Conservation (phyloP, 2,797 vertebrate genomes). For the Champsocephalus esox region DNA sequence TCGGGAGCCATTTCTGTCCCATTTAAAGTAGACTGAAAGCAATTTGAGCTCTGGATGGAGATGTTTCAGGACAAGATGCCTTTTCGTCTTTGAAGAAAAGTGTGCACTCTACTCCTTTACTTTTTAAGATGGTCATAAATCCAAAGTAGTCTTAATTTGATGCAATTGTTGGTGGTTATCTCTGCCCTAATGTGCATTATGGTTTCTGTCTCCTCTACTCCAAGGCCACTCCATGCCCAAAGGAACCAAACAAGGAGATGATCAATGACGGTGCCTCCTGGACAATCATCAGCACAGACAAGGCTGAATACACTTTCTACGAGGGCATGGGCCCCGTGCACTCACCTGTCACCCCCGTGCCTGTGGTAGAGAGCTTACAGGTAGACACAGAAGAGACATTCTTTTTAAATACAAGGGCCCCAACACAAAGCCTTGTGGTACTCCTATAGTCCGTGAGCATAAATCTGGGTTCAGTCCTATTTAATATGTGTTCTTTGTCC, state of each 20-base stretch:
- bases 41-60: not conserved
- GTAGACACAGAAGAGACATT: constrained; percentile 65
- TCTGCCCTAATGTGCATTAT: not conserved
- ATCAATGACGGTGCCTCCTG: constrained; percentile 99
- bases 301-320: constrained; percentile 99
- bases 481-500: not conserved
- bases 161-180: not conserved
- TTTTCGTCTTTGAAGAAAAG: no score
- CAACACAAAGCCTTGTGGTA: no score
- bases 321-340: constrained; percentile 99
- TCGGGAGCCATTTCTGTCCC: no score
- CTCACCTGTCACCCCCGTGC: constrained; percentile 97
- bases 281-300: constrained; percentile 99
- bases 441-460: no score
- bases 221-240: constrained; percentile 99
- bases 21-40: not conserved
- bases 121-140: not conserved
- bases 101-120: no score
- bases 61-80: not conserved
- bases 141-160: not conserved
- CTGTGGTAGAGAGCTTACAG: constrained; percentile 99
- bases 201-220: not conserved
- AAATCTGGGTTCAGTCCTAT: not conserved
- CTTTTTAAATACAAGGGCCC: no score
- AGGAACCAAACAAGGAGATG: constrained; percentile 99